Conservation (phyloP, 2,113 vertebrate genomes). For the Crotalus tigris region DNA sequence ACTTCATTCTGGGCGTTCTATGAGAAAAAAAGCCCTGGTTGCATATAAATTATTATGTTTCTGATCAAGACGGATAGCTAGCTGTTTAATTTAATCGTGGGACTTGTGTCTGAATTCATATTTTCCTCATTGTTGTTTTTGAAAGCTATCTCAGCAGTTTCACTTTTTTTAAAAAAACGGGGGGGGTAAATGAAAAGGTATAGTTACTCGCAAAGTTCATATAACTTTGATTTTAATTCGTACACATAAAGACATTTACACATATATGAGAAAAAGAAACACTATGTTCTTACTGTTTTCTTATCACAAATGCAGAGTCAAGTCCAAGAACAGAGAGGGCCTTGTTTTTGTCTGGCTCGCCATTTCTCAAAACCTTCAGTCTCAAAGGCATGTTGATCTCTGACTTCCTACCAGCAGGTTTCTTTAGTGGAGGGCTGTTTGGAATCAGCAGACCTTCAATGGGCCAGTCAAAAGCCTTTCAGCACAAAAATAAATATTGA, state of each 20-base stretch:
- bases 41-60: neutral
- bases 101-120: neutral
- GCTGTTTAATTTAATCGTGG: neutral
- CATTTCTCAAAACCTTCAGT: constrained; percentile 48
- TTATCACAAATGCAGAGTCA: constrained; percentile 24
- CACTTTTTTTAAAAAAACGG: neutral
- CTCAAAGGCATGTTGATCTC: constrained; percentile 19
- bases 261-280: constrained; percentile 1
- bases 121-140: neutral
- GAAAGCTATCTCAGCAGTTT: neutral
- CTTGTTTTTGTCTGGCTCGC: constrained; percentile 46
- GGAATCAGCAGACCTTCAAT: constrained; percentile 59
- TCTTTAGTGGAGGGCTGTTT: constrained; percentile 49
- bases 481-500: constrained; percentile 24
- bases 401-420: constrained; percentile 9
- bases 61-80: neutral
- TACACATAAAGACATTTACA: neutral
- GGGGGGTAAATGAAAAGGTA: neutral
- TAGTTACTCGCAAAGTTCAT: constrained; percentile 4
- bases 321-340: constrained; percentile 2
- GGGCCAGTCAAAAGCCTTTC: constrained; percentile 55
- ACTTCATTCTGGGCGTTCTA: too few species aligned
- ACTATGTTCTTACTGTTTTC: constrained; percentile 40
- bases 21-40: too few species aligned
- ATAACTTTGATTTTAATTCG: neutral